These are phyloP conservation scores for Eristalinus aeneus DNA, from an alignment of 2,888 invertebrate species.

Conservation along the genomic window DNA sequence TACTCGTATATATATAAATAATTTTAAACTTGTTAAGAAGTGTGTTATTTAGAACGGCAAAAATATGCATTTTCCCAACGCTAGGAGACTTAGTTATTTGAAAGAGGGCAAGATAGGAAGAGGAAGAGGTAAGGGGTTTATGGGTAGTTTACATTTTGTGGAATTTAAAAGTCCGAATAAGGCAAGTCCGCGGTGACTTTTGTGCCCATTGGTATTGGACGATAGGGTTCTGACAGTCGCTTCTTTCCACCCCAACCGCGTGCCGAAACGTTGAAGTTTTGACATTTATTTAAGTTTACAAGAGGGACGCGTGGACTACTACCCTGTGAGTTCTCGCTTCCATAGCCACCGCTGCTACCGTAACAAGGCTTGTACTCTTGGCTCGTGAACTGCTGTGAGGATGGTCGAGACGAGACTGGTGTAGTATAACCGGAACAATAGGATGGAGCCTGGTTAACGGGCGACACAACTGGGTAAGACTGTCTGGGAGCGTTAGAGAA, in stretches of 20 bases:
- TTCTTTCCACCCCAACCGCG: slow-evolving; percentile 85
- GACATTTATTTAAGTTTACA: slow-evolving; percentile 72
- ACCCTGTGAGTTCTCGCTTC: slow-evolving; percentile 13
- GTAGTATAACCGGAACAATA: slow-evolving; percentile 30
- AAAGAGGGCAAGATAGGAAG: not conserved
- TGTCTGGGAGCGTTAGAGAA: slow-evolving; percentile 67
- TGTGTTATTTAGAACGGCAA: not conserved
- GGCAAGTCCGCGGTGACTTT: slow-evolving; percentile 40
- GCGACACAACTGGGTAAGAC: slow-evolving; percentile 24
- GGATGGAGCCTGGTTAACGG: slow-evolving; percentile 27
- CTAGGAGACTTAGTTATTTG: not conserved
- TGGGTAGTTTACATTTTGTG: not conserved
- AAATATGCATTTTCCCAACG: not conserved
- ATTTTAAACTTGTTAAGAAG: slow-evolving; percentile 27
- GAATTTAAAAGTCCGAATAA: slow-evolving; percentile 68
- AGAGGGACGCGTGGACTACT: slow-evolving; percentile 40
- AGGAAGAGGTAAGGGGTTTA: not conserved
- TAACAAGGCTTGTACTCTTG: slow-evolving; percentile 24
- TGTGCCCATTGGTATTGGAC: slow-evolving; percentile 23
- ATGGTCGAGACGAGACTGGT: slow-evolving; percentile 48
- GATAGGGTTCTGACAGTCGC: slow-evolving; percentile 39
- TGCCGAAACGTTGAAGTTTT: slow-evolving; percentile 91
- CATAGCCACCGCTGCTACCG: not conserved
- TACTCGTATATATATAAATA: slow-evolving; percentile 57
- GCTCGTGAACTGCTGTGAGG: slow-evolving; percentile 45